phyloP scores from a whole-genome alignment of 2,797 vertebrate genomes.

The Clarias laeviceps region DNA sequence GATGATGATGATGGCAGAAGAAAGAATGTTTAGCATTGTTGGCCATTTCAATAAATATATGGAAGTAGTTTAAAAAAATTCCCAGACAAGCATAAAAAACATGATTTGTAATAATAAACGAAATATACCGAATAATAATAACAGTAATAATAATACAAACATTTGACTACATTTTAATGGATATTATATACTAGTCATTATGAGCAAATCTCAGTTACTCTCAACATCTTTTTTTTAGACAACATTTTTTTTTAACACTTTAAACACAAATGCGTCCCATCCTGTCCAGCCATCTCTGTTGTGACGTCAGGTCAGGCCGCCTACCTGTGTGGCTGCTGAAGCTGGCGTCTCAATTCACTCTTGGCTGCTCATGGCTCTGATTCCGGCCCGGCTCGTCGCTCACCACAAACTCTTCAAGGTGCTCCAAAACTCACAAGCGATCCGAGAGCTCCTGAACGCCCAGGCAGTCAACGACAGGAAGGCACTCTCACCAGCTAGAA shows the following conservation, averaged over 20 bases:
- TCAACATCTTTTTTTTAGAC: not conserved
- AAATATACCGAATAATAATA: not conserved
- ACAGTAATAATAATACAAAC: not conserved
- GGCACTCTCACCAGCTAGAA: conserved; percentile 56
- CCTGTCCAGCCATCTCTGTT: not conserved
- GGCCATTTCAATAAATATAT: conserved; percentile 19
- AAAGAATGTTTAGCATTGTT: not conserved
- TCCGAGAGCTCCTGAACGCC: conserved; percentile 48
- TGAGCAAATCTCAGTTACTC: not conserved
- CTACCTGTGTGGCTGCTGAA: conserved; percentile 65
- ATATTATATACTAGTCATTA: not conserved
- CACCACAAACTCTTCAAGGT: conserved; percentile 57
- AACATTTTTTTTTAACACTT: not conserved
- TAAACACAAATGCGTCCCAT: not conserved
- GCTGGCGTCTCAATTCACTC: conserved; percentile 49
- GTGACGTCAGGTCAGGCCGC: conserved; percentile 17
- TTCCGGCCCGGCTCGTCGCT: conserved; percentile 32
- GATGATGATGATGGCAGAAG: conserved; percentile 34
- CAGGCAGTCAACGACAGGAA: conserved; percentile 61
- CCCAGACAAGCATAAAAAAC: not conserved
- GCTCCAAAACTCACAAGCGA: conserved; percentile 52
- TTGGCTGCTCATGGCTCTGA: conserved; percentile 56
- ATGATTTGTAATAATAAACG: not conserved
- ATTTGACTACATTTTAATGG: not conserved
- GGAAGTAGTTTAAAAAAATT: not conserved